phyloP scores from a whole-genome alignment of 2,797 vertebrate genomes.

The Pelobates cultripes region DNA sequence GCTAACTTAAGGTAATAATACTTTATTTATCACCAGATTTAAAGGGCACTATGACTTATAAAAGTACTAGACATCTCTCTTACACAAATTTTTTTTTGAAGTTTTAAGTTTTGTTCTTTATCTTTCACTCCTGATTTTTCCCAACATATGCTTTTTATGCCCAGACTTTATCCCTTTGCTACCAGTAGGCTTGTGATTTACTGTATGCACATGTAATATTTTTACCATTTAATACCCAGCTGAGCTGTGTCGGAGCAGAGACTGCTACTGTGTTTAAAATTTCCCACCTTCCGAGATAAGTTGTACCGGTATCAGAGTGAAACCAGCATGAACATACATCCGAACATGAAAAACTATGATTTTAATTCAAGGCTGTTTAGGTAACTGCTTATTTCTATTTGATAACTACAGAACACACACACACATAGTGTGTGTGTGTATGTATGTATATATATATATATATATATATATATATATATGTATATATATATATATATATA shows the following conservation, averaged over 20 bases:
- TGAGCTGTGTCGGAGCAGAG: not conserved
- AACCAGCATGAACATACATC: not conserved
- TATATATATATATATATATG: no score
- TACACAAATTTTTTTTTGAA: no score
- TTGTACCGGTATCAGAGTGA: not conserved
- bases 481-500: no score
- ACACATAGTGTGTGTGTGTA: not conserved
- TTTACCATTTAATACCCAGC: slow-evolving; percentile 4
- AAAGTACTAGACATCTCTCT: no score
- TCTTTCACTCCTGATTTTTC: no score
- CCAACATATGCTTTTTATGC: no score
- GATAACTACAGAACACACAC: not conserved
- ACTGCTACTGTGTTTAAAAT: slow-evolving; percentile 1
- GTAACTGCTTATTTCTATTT: not conserved
- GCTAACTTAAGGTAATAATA: no score
- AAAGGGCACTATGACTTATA: no score
- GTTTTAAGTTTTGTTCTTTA: no score
- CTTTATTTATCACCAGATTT: no score
- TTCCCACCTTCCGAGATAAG: slow-evolving; percentile 2
- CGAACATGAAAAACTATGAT: slow-evolving; percentile 2
- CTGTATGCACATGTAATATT: not conserved
- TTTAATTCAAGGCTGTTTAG: slow-evolving; percentile 1
- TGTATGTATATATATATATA: no score
- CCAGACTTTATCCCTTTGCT: no score
- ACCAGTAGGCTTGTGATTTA: not conserved